Base-by-base conservation (phyloP, 1,140 invertebrate genomes). In the Pseudomyrmex cubaensis region DNA sequence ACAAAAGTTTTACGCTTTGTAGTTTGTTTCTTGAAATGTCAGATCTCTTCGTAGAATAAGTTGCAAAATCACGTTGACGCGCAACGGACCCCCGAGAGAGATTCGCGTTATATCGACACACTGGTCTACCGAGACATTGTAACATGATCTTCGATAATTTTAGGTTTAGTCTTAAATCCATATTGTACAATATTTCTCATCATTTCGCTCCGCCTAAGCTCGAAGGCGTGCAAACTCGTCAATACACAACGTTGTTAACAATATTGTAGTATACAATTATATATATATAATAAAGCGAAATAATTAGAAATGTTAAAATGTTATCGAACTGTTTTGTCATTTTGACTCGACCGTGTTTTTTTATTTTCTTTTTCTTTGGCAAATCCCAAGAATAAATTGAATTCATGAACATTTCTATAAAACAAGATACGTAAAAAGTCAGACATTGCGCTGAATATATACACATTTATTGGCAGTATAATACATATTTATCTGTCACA, bases 401-500 rank as follows among this genome's bases (percentile, higher is more conserved):
- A 35, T 35, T 35, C 35, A 35, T 1, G 5, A 35, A 35, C 4
- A 35, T 35, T 1, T 13, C 13, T 52, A 52, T 8, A 52, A 52
- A 52, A 52, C 2, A 52, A 50, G 13, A 10, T 62, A 35, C n/a
- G 7, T 46, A 20, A 73, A 13, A 17, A 73, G 5, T 73, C 8
- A 73, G 17, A 64, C 22, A 46, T 67, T 54, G 17, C 10, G 7
- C 5, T 77, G 67, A 77, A 80, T 84, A 85, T 25, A 25, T 25
- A 25, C 2, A 70, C 57, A 57, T 89, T 83, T 90, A 92, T 91
- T 92, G 82, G 64, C 85, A 89, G 88, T 89, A 88, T 86, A 87
- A 92, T 91, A 91, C 90, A 92, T 89, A 90, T 70, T 84, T 83
- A 61, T 90, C 89, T 90, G 86, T 90, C 82, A 73, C 35, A 78